Conservation (phyloP, 2,797 vertebrate species). For the Acanthiza pusilla region DNA sequence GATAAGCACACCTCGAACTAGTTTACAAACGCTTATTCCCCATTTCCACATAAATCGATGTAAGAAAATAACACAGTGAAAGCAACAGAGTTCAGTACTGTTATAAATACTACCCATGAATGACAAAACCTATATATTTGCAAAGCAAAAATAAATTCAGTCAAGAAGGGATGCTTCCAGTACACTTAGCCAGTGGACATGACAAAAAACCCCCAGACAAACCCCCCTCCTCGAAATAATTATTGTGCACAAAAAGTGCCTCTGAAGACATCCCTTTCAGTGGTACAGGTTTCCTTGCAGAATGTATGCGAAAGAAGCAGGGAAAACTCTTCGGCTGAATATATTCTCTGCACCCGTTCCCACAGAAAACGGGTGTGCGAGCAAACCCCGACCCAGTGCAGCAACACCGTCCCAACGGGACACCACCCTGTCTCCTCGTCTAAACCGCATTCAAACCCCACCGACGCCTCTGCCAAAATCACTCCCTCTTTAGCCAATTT, state of each 20-base stretch:
- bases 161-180: neutral
- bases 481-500: neutral
- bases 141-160: neutral
- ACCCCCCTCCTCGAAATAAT: fast-evolving
- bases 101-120: neutral
- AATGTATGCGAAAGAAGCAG: neutral
- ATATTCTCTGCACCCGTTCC: neutral
- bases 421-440: neutral
- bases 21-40: neutral
- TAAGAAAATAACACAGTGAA: neutral
- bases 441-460: neutral
- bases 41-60: neutral
- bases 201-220: fast-evolving
- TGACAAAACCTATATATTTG: neutral
- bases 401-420: fast-evolving
- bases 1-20: neutral
- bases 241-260: neutral
- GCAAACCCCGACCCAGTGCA: neutral
- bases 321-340: neutral
- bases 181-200: too few species aligned
- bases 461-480: neutral
- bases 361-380: too few species aligned
- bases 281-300: neutral
- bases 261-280: neutral
- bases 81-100: neutral